Evolutionary conservation across 37 sponge, comb jelly and placozoan species (phyloP).

Genomic region (Lycopodina hypogea): DNA sequence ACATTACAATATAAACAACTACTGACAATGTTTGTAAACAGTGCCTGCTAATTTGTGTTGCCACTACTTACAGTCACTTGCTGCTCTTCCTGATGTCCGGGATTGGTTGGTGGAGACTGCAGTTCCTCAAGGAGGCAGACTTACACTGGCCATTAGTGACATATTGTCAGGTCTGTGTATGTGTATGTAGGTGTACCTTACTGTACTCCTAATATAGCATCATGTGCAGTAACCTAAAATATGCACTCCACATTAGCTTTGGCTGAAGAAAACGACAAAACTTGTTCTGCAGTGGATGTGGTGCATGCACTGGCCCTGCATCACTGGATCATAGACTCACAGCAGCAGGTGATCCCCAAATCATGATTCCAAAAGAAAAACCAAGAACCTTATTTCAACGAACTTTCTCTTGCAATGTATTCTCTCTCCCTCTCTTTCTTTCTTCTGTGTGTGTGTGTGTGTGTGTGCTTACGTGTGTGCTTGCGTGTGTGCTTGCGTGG

Average conservation of each 20-base stretch:
- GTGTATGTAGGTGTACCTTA: not conserved
- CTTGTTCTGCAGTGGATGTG: constrained; percentile 30
- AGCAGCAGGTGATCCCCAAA: constrained; percentile 76
- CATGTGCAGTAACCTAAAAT: not conserved
- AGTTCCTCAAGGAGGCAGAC: constrained; percentile 1
- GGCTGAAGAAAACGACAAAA: constrained; percentile 12
- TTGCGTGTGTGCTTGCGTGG: not conserved
- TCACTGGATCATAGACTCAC: constrained; percentile 57
- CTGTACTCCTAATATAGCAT: not conserved
- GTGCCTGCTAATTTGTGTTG: too few relatives aligned
- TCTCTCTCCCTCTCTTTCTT: too few relatives aligned
- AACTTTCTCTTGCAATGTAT: too few relatives aligned
- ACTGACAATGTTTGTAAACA: too few relatives aligned
- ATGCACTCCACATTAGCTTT: not conserved
- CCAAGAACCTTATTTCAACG: too few relatives aligned
- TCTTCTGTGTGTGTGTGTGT: too few relatives aligned
- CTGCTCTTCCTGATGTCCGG: constrained; percentile 46
- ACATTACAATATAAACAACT: too few relatives aligned
- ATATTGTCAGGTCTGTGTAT: constrained; percentile 5
- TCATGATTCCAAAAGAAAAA: too few relatives aligned
- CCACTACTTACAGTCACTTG: constrained; percentile 43
- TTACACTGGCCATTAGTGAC: constrained; percentile 8
- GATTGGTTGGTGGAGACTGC: constrained; percentile 31
- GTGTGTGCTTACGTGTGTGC: not conserved
- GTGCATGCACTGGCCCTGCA: constrained; percentile 47